These are phyloP conservation scores for Sander vitreus DNA, from an alignment of 2,113 vertebrate genomes.

Conservation along the genomic window DNA sequence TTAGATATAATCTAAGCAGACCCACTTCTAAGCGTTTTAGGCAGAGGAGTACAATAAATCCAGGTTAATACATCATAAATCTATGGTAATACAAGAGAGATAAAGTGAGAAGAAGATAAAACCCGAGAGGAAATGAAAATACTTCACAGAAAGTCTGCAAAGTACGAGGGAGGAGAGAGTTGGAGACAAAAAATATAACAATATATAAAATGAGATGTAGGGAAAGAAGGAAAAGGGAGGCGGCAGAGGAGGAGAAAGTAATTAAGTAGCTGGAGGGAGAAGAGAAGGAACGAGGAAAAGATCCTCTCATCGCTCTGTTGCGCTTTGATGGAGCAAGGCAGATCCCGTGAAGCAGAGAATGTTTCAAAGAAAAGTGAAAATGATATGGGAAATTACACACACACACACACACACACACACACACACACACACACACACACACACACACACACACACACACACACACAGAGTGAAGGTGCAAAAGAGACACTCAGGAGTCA, in stretches of 20 bases:
- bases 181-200: constrained; percentile 2
- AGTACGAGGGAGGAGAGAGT: constrained; percentile 19
- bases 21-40: not conserved
- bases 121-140: constrained; percentile 36
- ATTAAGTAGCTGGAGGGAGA: constrained; percentile 49
- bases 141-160: constrained; percentile 11
- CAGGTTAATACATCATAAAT: constrained; percentile 43
- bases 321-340: constrained; percentile 54
- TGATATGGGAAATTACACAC: constrained; percentile 44
- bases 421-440: constrained; percentile 17
- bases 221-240: constrained; percentile 16
- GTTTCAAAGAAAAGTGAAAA: constrained; percentile 62
- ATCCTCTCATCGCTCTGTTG: constrained; percentile 45
- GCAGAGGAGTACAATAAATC: constrained; percentile 18
- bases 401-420: constrained; percentile 30
- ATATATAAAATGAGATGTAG: constrained; percentile 11
- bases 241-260: constrained; percentile 36
- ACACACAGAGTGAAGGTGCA: constrained; percentile 6
- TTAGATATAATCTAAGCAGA: constrained; percentile 23
- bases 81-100: constrained; percentile 40
- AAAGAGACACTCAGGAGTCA: constrained; percentile 27
- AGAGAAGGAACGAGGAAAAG: constrained; percentile 25
- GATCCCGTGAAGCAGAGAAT: constrained; percentile 43
- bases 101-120: constrained; percentile 42
- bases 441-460: constrained; percentile 6